Percentiles rank a stretch among this genome's conserved stretches.
phyloP scores from a whole-genome alignment of 2,797 vertebrate species.

The Pseudomugil tenellus region DNA sequence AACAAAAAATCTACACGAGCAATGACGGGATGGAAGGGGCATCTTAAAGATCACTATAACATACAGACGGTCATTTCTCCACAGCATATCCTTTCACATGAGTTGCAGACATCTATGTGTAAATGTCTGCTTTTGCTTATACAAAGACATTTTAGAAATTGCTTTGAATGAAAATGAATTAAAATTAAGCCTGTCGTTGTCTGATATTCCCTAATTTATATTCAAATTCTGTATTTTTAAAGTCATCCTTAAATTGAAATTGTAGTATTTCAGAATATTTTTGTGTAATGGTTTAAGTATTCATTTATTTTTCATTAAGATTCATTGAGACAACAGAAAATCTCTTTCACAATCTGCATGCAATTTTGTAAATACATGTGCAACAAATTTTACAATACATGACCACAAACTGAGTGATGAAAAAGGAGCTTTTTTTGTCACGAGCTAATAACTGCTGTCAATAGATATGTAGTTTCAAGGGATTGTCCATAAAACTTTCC shows the following conservation, averaged over 20 bases:
- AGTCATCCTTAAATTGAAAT: not conserved
- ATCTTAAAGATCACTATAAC: no score
- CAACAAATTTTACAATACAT: not conserved
- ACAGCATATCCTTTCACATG: not conserved
- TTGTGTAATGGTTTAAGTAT: not conserved
- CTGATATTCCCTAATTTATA: not conserved
- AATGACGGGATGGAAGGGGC: no score
- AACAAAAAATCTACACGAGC: no score
- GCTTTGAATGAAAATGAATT: not conserved
- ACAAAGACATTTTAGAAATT: not conserved
- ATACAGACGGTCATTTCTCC: not conserved
- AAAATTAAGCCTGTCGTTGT: not conserved
- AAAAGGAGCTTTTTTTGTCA: not conserved
- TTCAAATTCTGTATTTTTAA: not conserved
- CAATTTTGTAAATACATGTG: no score
- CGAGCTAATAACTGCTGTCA: not conserved
- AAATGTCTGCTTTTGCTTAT: not conserved
- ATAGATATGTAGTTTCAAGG: constrained; percentile 8
- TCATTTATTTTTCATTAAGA: not conserved
- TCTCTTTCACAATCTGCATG: not conserved
- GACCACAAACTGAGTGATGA: not conserved
- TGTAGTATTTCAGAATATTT: not conserved
- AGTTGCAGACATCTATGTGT: not conserved
- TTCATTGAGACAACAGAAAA: no score
- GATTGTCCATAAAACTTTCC: constrained; percentile 15